phyloP scores from a whole-genome alignment of 2,113 vertebrate genomes.

The Ptilorrhoa leucosticta region DNA sequence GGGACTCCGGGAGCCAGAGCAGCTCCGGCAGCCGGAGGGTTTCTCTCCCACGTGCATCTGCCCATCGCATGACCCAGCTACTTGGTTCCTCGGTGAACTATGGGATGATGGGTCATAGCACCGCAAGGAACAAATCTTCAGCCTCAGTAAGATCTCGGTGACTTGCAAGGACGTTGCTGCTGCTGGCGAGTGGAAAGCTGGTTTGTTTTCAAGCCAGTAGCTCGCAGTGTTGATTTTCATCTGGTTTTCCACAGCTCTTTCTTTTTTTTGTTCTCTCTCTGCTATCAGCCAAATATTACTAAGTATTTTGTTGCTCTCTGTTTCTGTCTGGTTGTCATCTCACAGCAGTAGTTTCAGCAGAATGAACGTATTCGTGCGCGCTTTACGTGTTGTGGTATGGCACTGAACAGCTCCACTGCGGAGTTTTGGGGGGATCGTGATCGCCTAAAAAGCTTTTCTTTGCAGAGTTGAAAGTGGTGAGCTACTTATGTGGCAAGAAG shows the following conservation, averaged over 20 bases:
- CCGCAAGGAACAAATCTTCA: slow-evolving; percentile 27
- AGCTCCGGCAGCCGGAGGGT: slow-evolving; percentile 5
- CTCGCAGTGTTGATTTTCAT: neutral
- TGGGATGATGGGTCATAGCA: slow-evolving; percentile 38
- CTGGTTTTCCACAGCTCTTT: neutral
- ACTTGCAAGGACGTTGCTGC: neutral
- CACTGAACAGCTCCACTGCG: neutral
- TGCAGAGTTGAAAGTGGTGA: neutral
- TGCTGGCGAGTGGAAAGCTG: neutral
- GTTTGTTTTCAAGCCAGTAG: neutral
- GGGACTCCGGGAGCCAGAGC: neutral
- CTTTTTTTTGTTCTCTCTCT: no score
- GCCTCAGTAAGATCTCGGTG: neutral
- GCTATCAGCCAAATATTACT: neutral
- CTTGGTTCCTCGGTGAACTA: slow-evolving; percentile 34
- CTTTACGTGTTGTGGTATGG: neutral
- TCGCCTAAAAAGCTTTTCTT: neutral
- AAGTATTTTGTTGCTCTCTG: neutral
- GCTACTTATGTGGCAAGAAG: neutral
- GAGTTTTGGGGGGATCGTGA: neutral
- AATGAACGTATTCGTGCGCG: neutral
- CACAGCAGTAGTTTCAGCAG: neutral
- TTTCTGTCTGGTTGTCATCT: neutral
- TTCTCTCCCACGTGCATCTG: slow-evolving; percentile 34
- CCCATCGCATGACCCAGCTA: slow-evolving; percentile 38